phyloP scores from a whole-genome alignment of 2,113 vertebrate species.

The Eptesicus fuscus region DNA sequence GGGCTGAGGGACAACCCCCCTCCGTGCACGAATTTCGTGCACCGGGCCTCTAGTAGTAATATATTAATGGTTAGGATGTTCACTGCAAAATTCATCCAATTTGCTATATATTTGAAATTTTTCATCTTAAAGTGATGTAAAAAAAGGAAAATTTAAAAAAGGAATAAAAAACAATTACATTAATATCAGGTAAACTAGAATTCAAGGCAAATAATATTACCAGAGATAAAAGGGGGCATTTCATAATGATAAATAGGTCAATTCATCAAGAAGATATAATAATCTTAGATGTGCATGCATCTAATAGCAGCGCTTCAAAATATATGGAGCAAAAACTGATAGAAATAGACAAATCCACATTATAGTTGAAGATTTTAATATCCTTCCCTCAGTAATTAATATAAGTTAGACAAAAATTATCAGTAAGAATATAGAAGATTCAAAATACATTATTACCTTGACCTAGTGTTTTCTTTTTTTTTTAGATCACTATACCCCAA shows the following conservation, averaged over 20 bases:
- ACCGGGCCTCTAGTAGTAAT: too few relatives aligned
- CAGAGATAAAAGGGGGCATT: not conserved
- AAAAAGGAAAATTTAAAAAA: not conserved
- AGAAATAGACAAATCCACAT: not conserved
- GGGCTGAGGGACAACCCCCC: too few relatives aligned
- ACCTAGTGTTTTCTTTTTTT: not conserved
- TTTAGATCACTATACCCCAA: not conserved
- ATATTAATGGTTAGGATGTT: not conserved
- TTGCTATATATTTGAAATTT: constrained; percentile 13
- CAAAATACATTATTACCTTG: not conserved
- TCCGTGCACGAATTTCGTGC: too few relatives aligned
- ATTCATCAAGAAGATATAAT: not conserved
- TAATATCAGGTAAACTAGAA: not conserved
- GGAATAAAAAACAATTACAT: not conserved
- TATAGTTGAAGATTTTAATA: not conserved
- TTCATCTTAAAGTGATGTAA: not conserved
- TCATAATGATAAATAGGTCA: not conserved
- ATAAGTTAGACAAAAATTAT: not conserved
- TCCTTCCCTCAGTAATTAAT: not conserved
- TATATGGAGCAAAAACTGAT: not conserved
- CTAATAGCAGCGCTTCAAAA: not conserved
- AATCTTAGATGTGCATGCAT: not conserved
- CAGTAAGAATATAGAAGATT: not conserved
- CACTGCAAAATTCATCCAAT: not conserved
- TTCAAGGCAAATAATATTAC: not conserved